These are phyloP conservation scores for Agrotis clavis DNA, from an alignment of 2,888 invertebrate genomes.

Conservation along the genomic window DNA sequence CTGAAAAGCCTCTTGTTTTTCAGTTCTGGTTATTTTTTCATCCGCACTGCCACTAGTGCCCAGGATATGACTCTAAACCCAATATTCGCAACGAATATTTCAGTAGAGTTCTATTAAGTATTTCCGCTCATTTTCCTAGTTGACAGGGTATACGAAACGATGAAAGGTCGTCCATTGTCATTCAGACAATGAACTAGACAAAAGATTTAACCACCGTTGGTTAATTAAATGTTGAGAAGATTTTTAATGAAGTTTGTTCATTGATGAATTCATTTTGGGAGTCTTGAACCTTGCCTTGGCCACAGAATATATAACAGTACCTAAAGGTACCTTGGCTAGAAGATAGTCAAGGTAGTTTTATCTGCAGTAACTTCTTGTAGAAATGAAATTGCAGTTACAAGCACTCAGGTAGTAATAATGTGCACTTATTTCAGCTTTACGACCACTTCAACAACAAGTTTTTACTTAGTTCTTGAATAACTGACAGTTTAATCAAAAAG, in stretches of 20 bases:
- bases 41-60: too few species aligned
- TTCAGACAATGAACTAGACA: conserved; percentile 43
- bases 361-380: neutral
- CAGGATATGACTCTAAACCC: neutral
- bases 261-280: conserved; percentile 2
- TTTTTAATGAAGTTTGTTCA: conserved; percentile 9
- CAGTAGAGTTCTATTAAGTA: conserved; percentile 14
- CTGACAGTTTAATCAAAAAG: conserved; percentile 5
- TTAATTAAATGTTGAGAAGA: conserved; percentile 17
- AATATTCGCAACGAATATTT: neutral
- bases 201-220: conserved; percentile 17
- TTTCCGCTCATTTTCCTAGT: neutral
- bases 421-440: conserved; percentile 32
- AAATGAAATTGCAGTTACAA: conserved; percentile 14
- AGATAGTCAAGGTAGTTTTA: neutral
- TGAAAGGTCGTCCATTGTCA: conserved; percentile 34
- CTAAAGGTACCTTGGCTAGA: too few species aligned
- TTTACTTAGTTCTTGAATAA: conserved; percentile 21
- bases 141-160: conserved; percentile 12
- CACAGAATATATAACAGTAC: too few species aligned
- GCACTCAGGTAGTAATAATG: conserved; percentile 14
- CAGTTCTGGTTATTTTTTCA: neutral
- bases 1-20: neutral
- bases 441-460: conserved; percentile 27
- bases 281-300: neutral